These are phyloP conservation scores for Drosophila buzzatii DNA, from an alignment of 2,888 invertebrate genomes.

Conservation along the genomic window DNA sequence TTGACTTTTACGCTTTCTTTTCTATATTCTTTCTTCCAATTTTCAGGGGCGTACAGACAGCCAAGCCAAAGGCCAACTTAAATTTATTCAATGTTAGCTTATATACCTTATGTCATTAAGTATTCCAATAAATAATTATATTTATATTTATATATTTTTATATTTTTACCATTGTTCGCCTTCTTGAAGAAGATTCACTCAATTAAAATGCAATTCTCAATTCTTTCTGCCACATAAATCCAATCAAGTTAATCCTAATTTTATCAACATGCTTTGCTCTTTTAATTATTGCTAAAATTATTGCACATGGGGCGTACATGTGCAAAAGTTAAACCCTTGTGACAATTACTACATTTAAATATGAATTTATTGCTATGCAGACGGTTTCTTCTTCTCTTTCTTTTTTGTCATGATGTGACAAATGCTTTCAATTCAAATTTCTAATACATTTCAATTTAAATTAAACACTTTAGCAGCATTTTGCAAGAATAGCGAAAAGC, in stretches of 20 bases:
- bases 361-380: constrained; percentile 49
- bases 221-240: constrained; percentile 3
- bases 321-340: constrained; percentile 22
- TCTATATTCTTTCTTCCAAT: constrained; percentile 6
- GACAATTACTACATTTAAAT: constrained; percentile 28
- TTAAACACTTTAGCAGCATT: constrained; percentile 47
- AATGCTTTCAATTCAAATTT: constrained; percentile 56
- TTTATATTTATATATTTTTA: neutral
- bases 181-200: neutral
- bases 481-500: constrained; percentile 39
- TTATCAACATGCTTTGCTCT: constrained; percentile 8
- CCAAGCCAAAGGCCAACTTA: constrained; percentile 17
- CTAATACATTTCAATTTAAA: constrained; percentile 68
- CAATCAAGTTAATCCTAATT: constrained; percentile 1
- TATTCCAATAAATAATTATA: neutral
- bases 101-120: neutral
- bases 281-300: constrained; percentile 2
- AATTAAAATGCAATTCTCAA: neutral
- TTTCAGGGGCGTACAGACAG: constrained; percentile 15
- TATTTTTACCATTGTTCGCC: neutral
- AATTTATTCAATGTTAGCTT: constrained; percentile 2
- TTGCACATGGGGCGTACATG: constrained; percentile 13
- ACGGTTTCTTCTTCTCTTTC: constrained; percentile 8
- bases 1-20: constrained; percentile 61
- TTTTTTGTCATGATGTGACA: constrained; percentile 10